Percentiles rank a stretch among this genome's conserved stretches.
These are phyloP conservation scores for Drosophila paranaensis DNA, from an alignment of 2,888 invertebrate species.

Conservation along the genomic window DNA sequence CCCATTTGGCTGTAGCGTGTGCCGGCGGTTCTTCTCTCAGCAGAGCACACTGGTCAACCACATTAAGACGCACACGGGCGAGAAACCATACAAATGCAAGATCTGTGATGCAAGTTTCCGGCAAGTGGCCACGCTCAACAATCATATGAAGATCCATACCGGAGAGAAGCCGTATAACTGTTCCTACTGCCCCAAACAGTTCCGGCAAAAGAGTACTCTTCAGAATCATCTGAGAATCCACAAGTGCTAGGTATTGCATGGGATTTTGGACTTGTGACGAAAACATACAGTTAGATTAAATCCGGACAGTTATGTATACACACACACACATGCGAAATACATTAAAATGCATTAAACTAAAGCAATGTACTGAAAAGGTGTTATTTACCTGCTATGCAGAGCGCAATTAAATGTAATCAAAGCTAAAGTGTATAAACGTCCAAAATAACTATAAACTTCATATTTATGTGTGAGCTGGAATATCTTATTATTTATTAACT, in stretches of 20 bases:
- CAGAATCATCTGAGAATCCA: slow-evolving; percentile 32
- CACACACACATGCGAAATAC: slow-evolving; percentile 14
- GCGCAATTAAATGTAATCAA: slow-evolving; percentile 12
- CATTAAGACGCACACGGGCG: slow-evolving; percentile 34
- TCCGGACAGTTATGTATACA: slow-evolving; percentile 14
- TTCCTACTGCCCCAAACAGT: slow-evolving; percentile 36
- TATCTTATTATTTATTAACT: not conserved
- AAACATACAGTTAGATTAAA: slow-evolving; percentile 10
- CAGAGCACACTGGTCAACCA: slow-evolving; percentile 35
- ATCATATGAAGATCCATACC: slow-evolving; percentile 32
- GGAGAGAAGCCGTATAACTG: slow-evolving; percentile 35
- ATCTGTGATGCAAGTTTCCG: slow-evolving; percentile 40
- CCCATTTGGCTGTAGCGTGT: slow-evolving; percentile 32
- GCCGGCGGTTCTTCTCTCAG: slow-evolving; percentile 32
- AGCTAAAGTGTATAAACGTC: not conserved
- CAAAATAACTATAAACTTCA: not conserved
- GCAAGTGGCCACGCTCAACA: slow-evolving; percentile 36
- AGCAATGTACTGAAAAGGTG: slow-evolving; percentile 14
- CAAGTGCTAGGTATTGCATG: slow-evolving; percentile 17
- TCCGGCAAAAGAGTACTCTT: slow-evolving; percentile 31
- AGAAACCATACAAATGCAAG: slow-evolving; percentile 35
- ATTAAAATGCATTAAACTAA: slow-evolving; percentile 4
- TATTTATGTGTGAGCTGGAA: too few species aligned
- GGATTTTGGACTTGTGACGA: not conserved
- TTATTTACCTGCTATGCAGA: slow-evolving; percentile 30